Percentiles rank a stretch among this genome's conserved stretches.
Evolutionary conservation across 1,140 invertebrate species (phyloP).

Genomic region (Onthophagus taurus): DNA sequence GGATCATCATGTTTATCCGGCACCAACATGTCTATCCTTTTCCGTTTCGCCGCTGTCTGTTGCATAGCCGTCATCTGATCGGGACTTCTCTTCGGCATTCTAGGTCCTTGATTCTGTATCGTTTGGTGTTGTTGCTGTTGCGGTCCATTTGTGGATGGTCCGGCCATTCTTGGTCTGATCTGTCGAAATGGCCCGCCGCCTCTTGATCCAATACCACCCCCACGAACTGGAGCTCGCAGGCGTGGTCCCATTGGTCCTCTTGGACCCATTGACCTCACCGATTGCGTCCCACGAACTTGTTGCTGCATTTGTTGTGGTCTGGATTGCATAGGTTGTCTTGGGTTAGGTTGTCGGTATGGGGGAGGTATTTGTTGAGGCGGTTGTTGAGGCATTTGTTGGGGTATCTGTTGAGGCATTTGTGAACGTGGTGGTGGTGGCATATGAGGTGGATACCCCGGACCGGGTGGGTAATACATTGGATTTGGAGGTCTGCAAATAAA

Average conservation of each 20-base stretch:
- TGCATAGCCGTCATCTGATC: conserved; percentile 22
- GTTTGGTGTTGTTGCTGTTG: conserved; percentile 16
- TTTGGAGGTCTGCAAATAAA: conserved; percentile 28
- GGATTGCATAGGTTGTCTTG: conserved; percentile 16
- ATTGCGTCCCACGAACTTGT: conserved; percentile 18
- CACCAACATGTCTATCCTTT: conserved; percentile 44
- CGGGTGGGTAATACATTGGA: conserved; percentile 32
- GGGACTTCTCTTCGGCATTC: conserved; percentile 20
- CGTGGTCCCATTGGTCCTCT: conserved; percentile 16
- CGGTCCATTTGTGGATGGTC: conserved; percentile 1
- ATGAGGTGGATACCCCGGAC: conserved; percentile 32
- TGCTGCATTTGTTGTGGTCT: conserved; percentile 20
- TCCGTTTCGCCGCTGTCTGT: conserved; percentile 40
- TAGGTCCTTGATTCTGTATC: conserved; percentile 16
- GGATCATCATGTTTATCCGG: conserved; percentile 51
- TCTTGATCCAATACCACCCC: conserved; percentile 24
- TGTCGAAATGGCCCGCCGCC: conserved; percentile 5
- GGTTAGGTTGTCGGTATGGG: conserved; percentile 8
- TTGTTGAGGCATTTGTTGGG: conserved; percentile 31
- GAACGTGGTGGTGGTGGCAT: conserved; percentile 41
- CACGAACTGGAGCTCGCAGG: conserved; percentile 23
- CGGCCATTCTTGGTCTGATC: conserved; percentile 9
- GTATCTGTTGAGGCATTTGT: conserved; percentile 31
- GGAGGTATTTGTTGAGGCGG: conserved; percentile 28
- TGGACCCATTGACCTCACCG: conserved; percentile 9